Percentiles rank a stretch among this genome's conserved stretches.
These are phyloP conservation scores for Cyprinodon variegatus DNA, from an alignment of 2,113 vertebrate genomes.

Conservation along the genomic window DNA sequence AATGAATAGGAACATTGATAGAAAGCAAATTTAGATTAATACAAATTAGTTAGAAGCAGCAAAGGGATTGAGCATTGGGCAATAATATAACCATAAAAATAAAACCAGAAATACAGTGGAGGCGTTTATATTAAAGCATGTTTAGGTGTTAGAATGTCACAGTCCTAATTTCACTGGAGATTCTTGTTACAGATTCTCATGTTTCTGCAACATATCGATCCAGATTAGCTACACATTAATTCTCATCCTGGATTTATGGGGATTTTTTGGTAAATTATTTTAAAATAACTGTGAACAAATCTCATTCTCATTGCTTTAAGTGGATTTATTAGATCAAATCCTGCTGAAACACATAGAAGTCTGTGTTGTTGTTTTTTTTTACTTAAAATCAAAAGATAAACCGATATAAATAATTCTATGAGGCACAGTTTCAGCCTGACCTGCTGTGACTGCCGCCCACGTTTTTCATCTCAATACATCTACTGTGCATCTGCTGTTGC, in stretches of 20 bases:
- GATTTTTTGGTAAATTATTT: no score
- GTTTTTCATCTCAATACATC: conserved; percentile 50
- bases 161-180: not conserved
- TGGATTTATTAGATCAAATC: not conserved
- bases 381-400: not conserved
- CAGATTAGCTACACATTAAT: not conserved
- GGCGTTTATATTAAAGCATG: not conserved
- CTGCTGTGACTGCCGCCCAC: conserved; percentile 22
- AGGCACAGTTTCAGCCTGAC: conserved; percentile 26
- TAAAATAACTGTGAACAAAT: no score
- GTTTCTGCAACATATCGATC: not conserved
- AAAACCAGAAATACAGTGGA: not conserved
- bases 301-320: not conserved
- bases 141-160: not conserved
- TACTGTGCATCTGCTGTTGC: conserved; percentile 40
- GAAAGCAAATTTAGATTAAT: not conserved
- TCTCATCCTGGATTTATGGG: not conserved
- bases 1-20: no score
- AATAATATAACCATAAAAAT: not conserved
- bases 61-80: not conserved
- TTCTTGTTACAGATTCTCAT: not conserved
- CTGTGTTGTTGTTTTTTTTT: not conserved
- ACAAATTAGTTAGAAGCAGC: not conserved
- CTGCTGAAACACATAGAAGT: not conserved
- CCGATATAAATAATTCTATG: not conserved